A percentile compares a stretch with the other conserved stretches of the same genome.
phyloP scores from a whole-genome alignment of 2,888 invertebrate genomes.

The Nemotelus pantherinus region DNA sequence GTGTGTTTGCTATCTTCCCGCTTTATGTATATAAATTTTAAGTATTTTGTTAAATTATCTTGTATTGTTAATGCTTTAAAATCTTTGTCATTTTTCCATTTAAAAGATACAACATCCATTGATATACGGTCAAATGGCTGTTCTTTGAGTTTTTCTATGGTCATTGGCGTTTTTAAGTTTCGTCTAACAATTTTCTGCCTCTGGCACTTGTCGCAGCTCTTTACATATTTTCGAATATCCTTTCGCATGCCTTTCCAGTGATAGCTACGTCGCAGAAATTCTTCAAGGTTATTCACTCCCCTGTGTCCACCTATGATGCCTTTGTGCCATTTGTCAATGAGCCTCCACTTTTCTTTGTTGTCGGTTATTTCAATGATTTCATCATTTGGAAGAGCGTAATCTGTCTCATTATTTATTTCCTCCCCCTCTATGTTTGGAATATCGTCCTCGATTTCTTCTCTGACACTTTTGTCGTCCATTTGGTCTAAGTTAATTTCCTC shows the following conservation, averaged over 20 bases:
- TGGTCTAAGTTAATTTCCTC: not conserved
- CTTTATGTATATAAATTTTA: not conserved
- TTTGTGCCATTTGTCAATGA: not conserved
- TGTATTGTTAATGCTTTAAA: not conserved
- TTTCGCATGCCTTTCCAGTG: not conserved
- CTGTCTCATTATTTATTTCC: not conserved
- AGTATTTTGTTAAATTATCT: conserved; percentile 5
- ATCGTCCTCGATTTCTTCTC: conserved; percentile 7
- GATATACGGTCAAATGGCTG: not conserved
- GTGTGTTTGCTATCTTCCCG: no score
- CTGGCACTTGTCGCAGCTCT: not conserved
- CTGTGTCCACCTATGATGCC: not conserved
- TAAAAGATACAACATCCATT: conserved; percentile 2
- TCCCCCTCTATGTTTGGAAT: not conserved
- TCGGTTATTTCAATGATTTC: not conserved
- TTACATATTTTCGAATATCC: not conserved
- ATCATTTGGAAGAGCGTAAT: not conserved
- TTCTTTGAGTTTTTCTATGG: not conserved
- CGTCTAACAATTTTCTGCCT: not conserved
- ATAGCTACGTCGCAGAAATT: not conserved
- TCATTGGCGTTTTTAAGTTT: not conserved
- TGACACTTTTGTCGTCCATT: not conserved
- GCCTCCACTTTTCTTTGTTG: not conserved
- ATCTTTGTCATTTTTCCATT: not conserved
- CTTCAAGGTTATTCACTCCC: not conserved